A percentile compares a stretch with the other conserved stretches of the same genome.
Conservation (phyloP, 2,797 vertebrate genomes). For the Dipus sagitta region DNA sequence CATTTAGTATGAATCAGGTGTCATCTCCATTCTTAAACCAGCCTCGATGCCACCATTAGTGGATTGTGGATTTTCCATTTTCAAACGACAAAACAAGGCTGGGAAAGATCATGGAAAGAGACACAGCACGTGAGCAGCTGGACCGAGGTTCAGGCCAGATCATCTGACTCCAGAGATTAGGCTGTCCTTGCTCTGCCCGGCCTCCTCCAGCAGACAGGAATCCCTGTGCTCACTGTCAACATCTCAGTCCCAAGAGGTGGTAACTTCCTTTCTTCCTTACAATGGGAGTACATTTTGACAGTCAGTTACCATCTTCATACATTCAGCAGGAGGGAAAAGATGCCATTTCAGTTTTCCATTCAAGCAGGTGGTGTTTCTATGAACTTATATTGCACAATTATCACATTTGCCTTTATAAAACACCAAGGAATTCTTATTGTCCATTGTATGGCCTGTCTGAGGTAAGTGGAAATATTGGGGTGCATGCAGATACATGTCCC, state of each 20-base stretch:
- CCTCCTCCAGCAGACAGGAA: background rate
- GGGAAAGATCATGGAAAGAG: background rate
- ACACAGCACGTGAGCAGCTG: background rate
- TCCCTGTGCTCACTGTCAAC: background rate
- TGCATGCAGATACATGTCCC: background rate
- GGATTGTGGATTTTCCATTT: background rate
- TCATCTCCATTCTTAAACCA: background rate
- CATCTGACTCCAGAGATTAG: background rate
- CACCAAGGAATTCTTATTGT: background rate
- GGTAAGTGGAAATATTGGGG: background rate
- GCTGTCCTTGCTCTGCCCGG: background rate
- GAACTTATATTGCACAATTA: background rate
- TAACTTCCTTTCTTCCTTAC: background rate
- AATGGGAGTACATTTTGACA: background rate
- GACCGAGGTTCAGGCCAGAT: background rate
- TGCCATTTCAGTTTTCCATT: conserved; percentile 31
- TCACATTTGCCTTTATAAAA: background rate
- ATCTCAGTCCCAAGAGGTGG: background rate
- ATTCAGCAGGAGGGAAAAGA: conserved; percentile 17
- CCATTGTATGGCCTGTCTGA: background rate
- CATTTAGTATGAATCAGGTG: background rate
- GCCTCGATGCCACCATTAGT: background rate
- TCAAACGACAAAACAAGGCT: background rate
- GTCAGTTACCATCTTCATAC: conserved; percentile 3
- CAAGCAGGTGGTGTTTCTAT: background rate